Evolutionary conservation across 2,888 invertebrate species (phyloP).

Genomic region (Agonopterix alstromeriana): DNA sequence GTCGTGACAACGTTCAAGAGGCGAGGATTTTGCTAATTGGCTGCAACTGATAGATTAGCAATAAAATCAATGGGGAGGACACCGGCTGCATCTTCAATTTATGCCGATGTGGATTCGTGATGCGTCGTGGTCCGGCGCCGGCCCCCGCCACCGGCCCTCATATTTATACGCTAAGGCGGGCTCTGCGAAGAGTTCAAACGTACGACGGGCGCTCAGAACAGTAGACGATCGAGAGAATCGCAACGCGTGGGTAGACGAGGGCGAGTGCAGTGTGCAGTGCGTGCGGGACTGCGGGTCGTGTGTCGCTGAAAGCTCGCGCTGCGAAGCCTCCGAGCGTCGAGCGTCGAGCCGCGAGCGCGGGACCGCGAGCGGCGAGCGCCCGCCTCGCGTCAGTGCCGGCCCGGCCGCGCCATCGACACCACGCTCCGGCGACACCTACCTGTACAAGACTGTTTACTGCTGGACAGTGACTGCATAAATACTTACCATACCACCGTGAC

Average conservation of each 20-base stretch:
- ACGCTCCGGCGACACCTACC: constrained; percentile 51
- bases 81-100: constrained; percentile 71
- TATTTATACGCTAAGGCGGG: constrained; percentile 74
- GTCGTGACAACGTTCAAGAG: constrained; percentile 41
- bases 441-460: constrained; percentile 29
- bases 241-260: constrained; percentile 67
- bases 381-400: constrained; percentile 72
- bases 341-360: constrained; percentile 32
- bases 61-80: constrained; percentile 72
- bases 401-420: constrained; percentile 72
- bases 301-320: constrained; percentile 73
- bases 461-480: constrained; percentile 52
- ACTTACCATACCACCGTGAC: constrained; percentile 33
- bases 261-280: constrained; percentile 77
- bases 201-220: constrained; percentile 70
- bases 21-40: constrained; percentile 68
- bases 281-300: constrained; percentile 48
- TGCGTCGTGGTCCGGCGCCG: constrained; percentile 64
- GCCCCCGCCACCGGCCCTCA: constrained; percentile 73
- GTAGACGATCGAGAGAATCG: constrained; percentile 72
- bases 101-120: constrained; percentile 70
- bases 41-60: constrained; percentile 64
- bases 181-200: constrained; percentile 74
- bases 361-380: constrained; percentile 38
- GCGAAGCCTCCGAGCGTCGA: constrained; percentile 74